Base-by-base conservation (phyloP, 2,797 vertebrate genomes). In the Rhinichthys osculus region DNA sequence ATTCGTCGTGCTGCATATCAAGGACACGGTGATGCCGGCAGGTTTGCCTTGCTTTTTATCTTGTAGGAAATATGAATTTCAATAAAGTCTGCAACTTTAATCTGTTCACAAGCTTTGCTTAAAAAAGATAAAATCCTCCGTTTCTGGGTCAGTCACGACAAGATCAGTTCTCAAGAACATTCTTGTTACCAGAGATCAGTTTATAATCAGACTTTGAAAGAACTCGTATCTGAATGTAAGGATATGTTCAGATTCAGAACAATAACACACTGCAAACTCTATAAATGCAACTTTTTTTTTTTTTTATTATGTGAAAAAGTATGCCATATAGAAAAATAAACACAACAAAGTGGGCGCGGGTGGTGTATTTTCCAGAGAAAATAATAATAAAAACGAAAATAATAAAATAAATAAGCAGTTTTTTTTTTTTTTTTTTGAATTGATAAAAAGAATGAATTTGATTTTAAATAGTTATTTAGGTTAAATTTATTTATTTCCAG, bases 81-180 rank as follows among this genome's bases (percentile, higher is more conserved):
- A 42, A 69, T 69, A 69, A 3, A 27, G 57, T 44, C 57, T 30
- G 23, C 76, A 42, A 62, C 23, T 62, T 19, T 78, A 64, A 78
- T 78, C 77, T 30, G 35, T 78, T 44, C 38, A 10, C 57, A 78
- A 27, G 77, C 77, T 64, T 78, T 62, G 38, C 77, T 42, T 0
- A 9, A 30, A 57, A 30, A 62, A 27, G 14, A 64, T 27, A 4
- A 78, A 78, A 62, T 78, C 50, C 54, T 78, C 38, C 5, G 14
- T 80, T 80, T 80, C 78, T 80, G 42, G 78, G 78, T 79, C 78
- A 79, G 17, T 44, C 5, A 7, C 44, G 17, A 79, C 78, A 57
- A 21, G 40, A 80, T 80, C 42, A 80, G 33, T 33, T 80, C 62
- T 47, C 62, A 16, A n/a, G 42, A 67, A 35, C 19, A 33, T 80